Evolutionary conservation across 2,888 invertebrate species (phyloP), one percentile per base, ranked within the genome.

Genomic region (Drosophila antonietae): DNA sequence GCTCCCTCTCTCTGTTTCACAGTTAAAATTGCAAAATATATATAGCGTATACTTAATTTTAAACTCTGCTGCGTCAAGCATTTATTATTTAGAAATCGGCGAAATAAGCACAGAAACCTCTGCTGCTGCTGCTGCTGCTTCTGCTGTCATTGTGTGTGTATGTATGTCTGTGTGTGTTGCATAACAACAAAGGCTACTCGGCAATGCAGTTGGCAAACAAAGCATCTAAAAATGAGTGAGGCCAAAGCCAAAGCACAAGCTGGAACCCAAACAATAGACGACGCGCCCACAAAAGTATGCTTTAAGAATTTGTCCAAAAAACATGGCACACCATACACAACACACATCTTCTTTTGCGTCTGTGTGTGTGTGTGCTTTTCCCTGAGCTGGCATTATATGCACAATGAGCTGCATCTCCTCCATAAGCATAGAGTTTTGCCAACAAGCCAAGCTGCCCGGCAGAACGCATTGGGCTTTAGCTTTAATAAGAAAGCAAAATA

Each of bases 121-220:
- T 46, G 62, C 39, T 61, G 61, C 52, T 31, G 55, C 56, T 63
- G 55, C 56, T 60, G 37, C 33, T 33, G 49, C 43, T 68, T 62
- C 33, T 33, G 52, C 20, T 51, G 49, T 18, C 20, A 39, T 28
- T 39, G 39, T 18, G 18, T 18, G 14, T 39, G 41, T n/a, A 15
- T 5, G 15, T 39, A 15, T 35, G 10, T 35, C 2, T 39, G 39
- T 31, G 14, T 31, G 14, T 41, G 44, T 41, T 64, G 60, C 62
- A 75, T 66, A 83, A 84, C 75, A 77, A 75, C 70, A 83, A 84
- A 81, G 81, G 70, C 70, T 72, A 73, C 84, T 75, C 64, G 59
- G 62, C 82, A 76, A 76, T 84, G 89, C 89, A 85, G 75, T 73
- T 85, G 68, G 67, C 68, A 83, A 86, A 88, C 89, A 87, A 88